A percentile compares a stretch with the other conserved stretches of the same genome.
Evolutionary conservation across 2,797 vertebrate genomes (phyloP).

Genomic region (Alauda arvensis): DNA sequence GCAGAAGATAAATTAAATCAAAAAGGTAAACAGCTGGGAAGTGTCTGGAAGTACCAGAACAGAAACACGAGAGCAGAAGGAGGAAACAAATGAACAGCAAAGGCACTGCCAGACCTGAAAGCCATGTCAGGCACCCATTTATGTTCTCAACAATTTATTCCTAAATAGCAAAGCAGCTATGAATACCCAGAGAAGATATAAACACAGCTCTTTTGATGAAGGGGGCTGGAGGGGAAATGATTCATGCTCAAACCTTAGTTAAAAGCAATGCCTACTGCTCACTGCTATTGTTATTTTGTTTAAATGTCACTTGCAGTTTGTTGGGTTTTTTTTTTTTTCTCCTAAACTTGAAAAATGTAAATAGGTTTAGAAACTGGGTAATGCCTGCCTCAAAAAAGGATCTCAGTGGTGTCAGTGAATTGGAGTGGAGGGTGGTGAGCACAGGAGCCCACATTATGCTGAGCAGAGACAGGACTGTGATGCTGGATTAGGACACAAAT

Average conservation of each 20-base stretch:
- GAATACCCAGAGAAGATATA: not conserved
- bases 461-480: not conserved
- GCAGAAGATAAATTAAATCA: not conserved
- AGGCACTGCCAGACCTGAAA: not conserved
- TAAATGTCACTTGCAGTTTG: not conserved
- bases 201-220: not conserved
- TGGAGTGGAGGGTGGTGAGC: not conserved
- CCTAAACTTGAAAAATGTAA: not conserved
- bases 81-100: not conserved
- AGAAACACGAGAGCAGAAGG: not conserved
- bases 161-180: not conserved
- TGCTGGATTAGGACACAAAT: not conserved
- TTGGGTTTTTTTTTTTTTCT: not conserved
- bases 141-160: conserved; percentile 11
- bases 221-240: conserved; percentile 4
- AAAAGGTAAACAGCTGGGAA: not conserved
- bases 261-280: not conserved
- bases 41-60: not conserved
- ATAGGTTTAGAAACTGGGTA: not conserved
- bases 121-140: not conserved
- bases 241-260: conserved; percentile 14
- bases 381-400: not conserved
- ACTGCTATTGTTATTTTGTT: conserved; percentile 18
- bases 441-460: accelerated
- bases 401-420: not conserved